Evolutionary conservation across 2,888 invertebrate genomes (phyloP).

Genomic region (Agrotis ipsilon): DNA sequence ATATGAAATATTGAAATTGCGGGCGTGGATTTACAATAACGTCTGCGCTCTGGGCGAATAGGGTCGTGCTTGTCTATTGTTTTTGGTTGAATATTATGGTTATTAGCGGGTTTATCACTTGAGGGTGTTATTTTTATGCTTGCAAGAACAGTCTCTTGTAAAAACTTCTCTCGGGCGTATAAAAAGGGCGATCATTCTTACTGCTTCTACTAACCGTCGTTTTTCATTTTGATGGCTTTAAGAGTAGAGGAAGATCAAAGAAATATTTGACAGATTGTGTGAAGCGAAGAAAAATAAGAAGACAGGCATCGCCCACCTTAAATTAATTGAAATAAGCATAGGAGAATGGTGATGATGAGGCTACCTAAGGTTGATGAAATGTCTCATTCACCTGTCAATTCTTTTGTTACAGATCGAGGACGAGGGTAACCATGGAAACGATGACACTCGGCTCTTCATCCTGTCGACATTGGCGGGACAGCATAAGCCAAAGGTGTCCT

Average conservation of each 20-base stretch:
- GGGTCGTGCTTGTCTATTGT: slow-evolving; percentile 70
- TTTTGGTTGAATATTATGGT: slow-evolving; percentile 61
- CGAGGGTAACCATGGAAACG: slow-evolving; percentile 99
- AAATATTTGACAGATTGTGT: no score
- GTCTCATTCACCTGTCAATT: slow-evolving; percentile 31
- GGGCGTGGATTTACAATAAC: slow-evolving; percentile 80
- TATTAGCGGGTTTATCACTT: slow-evolving; percentile 47
- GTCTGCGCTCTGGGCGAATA: slow-evolving; percentile 69
- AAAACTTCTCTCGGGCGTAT: not conserved
- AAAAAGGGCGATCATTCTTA: no score
- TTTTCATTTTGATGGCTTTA: not conserved
- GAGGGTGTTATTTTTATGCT: slow-evolving; percentile 4
- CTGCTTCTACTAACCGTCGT: not conserved
- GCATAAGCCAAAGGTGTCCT: slow-evolving; percentile 96
- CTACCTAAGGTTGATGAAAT: no score
- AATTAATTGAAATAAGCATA: no score
- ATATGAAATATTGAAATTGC: slow-evolving; percentile 89
- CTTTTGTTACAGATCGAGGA: slow-evolving; percentile 97
- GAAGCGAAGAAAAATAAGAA: no score
- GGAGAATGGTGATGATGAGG: no score
- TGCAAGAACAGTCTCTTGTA: not conserved
- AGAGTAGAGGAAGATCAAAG: no score
- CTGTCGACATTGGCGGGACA: slow-evolving; percentile 98
- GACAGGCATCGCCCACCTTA: no score
- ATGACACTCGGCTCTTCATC: slow-evolving; percentile 99